These are phyloP conservation scores for Pollimyrus isidori DNA, from an alignment of 2,113 vertebrate species.

Conservation along the genomic window DNA sequence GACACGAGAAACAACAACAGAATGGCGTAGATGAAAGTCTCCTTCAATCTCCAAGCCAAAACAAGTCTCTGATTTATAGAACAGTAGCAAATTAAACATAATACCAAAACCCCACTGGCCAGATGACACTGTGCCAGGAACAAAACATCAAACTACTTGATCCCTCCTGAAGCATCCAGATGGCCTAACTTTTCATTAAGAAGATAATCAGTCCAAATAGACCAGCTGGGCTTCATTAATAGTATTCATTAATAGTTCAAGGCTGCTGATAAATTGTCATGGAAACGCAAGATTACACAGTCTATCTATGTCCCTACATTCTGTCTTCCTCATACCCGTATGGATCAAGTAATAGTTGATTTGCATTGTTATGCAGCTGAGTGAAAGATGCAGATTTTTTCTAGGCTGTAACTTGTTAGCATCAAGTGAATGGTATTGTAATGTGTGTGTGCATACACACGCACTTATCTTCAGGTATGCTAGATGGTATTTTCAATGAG, in stretches of 20 bases:
- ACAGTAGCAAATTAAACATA: not conserved
- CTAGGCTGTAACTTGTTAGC: not conserved
- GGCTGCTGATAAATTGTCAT: slow-evolving; percentile 1
- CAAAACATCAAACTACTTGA: not conserved
- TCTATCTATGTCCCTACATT: not conserved
- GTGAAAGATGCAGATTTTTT: not conserved
- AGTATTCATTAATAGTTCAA: slow-evolving; percentile 8
- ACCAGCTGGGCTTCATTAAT: not conserved
- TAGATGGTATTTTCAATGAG: not conserved
- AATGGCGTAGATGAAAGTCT: not conserved
- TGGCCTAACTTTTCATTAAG: not conserved
- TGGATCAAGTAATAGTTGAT: no score
- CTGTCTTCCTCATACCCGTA: not conserved
- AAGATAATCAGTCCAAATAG: not conserved
- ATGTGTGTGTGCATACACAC: not conserved
- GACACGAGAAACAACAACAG: not conserved
- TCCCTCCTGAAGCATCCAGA: not conserved
- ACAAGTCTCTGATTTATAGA: not conserved
- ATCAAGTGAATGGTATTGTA: not conserved
- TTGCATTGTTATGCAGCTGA: not conserved
- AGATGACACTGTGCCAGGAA: not conserved
- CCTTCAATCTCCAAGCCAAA: not conserved
- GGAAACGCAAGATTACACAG: not conserved
- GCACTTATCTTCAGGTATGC: not conserved
- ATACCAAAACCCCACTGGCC: not conserved